Percentiles rank a stretch among this genome's conserved stretches.
phyloP scores from a whole-genome alignment of 2,113 vertebrate genomes.

The Ovibos moschatus region DNA sequence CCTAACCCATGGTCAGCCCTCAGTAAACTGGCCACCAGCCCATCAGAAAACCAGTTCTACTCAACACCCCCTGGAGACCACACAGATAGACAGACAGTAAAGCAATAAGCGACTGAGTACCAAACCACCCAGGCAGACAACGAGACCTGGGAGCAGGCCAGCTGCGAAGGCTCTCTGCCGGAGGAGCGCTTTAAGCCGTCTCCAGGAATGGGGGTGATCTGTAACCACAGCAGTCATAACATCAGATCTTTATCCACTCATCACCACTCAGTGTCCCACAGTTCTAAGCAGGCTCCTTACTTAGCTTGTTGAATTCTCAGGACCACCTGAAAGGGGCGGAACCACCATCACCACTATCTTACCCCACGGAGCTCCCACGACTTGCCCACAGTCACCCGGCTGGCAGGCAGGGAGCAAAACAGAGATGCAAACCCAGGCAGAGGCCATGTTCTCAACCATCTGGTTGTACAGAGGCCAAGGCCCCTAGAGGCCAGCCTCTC shows the following conservation, averaged over 20 bases:
- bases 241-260: background rate
- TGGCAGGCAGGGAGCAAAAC: background rate
- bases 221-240: background rate
- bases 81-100: background rate
- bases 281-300: accelerated
- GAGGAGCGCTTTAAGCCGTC: background rate
- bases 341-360: background rate
- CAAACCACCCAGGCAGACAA: accelerated
- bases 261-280: background rate
- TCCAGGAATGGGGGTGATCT: background rate
- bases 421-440: background rate
- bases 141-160: background rate
- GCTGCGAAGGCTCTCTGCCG: background rate
- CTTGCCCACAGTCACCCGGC: too few species aligned
- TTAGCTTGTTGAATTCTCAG: background rate
- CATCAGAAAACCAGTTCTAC: background rate
- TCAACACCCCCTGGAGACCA: background rate
- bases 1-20: background rate
- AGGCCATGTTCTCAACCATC: background rate
- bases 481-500: background rate
- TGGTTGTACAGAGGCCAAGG: background rate
- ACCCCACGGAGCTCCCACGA: background rate
- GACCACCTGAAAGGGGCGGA: background rate
- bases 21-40: background rate
- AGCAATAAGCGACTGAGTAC: background rate